These are phyloP conservation scores for Sciurus vulgaris DNA, from an alignment of 2,797 vertebrate species.

Conservation along the genomic window DNA sequence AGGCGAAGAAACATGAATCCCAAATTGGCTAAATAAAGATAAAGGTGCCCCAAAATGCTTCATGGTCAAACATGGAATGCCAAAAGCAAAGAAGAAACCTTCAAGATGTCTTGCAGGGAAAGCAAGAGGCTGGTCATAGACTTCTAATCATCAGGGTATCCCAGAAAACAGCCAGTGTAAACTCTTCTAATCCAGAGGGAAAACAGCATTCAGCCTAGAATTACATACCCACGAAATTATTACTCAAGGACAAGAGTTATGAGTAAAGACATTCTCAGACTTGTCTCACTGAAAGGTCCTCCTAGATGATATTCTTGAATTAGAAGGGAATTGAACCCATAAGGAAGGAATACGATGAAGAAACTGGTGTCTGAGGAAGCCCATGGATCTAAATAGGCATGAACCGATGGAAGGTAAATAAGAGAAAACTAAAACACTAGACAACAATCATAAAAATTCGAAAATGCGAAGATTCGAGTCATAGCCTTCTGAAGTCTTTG, in stretches of 20 bases:
- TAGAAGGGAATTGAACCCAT: neutral
- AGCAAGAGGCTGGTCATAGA: neutral
- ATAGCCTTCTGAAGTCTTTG: neutral
- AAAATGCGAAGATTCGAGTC: neutral
- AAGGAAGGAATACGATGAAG: neutral
- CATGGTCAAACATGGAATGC: neutral
- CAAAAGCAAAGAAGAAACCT: neutral
- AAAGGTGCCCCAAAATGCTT: neutral
- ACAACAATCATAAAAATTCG: neutral
- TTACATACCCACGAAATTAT: conserved; percentile 14
- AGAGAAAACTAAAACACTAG: neutral
- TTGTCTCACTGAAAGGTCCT: neutral
- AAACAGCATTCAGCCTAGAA: conserved; percentile 11
- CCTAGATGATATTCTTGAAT: neutral
- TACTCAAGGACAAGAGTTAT: conserved; percentile 11
- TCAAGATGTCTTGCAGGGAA: neutral
- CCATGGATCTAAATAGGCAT: neutral
- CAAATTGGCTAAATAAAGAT: neutral
- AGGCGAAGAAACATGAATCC: neutral
- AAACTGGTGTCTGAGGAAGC: neutral
- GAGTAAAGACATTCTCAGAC: conserved; percentile 38
- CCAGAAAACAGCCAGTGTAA: neutral
- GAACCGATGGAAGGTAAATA: neutral
- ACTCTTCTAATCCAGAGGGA: neutral
- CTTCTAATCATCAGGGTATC: neutral